Evolutionary conservation across 2,888 invertebrate genomes (phyloP), one percentile per base, ranked within the genome.

Genomic region (Tolmerus cingulatus): DNA sequence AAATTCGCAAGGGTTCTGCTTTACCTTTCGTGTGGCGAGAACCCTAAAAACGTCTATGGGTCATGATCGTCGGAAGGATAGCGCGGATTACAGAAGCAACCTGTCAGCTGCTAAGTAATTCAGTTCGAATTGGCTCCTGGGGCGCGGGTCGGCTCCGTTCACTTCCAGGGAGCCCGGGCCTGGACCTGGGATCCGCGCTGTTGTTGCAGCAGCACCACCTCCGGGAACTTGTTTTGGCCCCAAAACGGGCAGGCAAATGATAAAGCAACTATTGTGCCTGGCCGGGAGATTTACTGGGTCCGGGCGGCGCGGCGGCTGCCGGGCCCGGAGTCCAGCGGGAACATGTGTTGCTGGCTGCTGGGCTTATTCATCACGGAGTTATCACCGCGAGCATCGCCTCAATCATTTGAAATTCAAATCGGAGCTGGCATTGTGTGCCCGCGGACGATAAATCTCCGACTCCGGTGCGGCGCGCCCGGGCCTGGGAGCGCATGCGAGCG

Each of bases 371-470:
- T 84, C 84, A 84, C 66, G 23, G 84, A 88, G 88, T 89, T 89
- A 89, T 89, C 89, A 89, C 89, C 88, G 87, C 88, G 88, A 87
- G 87, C 88, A 89, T 89, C 89, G 89, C 89, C 89, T 89, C 87
- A 89, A 89, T 89, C 89, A 89, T 89, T 89, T 89, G 89, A 89
- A 89, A 88, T 89, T 89, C 88, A 89, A 89, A 89, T 89, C 85
- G 81, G 34, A 81, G 34, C 27, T 55, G 87, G 87, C 74, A 88
- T 87, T 88, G 87, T 82, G 37, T 87, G 46, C 82, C 84, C 77
- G 78, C 37, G 85, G 85, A 87, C 82, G 51, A 82, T 87, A 87
- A 88, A 87, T 88, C 88, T 87, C 51, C 30, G 76, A 16, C 14
- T 14, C 14, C 14, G 43, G 14, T 87, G 51, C 27, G 81, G 55